Evolutionary conservation across 1,140 invertebrate species (phyloP).

Genomic region (Doryteuthis pealeii): DNA sequence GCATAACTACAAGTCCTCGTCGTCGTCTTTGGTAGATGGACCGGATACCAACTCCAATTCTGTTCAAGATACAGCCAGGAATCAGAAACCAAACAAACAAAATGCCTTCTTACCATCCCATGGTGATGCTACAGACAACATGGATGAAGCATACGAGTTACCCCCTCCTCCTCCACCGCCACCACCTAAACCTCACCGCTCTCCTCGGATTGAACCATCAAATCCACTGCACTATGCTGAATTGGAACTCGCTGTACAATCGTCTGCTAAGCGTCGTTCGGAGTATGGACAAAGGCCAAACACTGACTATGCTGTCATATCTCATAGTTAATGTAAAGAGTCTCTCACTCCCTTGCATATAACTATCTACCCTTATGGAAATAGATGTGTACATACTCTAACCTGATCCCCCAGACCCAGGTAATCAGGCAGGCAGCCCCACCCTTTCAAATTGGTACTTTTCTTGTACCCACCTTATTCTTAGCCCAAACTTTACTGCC

Average conservation of each 20-base stretch:
- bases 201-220: not conserved
- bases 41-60: not conserved
- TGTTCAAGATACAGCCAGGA: not conserved
- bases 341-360: too few relatives aligned
- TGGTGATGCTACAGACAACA: not conserved
- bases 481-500: too few relatives aligned
- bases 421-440: too few relatives aligned
- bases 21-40: not conserved
- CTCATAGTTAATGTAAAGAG: too few relatives aligned
- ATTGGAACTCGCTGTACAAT: not conserved
- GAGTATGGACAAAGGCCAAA: not conserved
- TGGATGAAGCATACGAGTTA: not conserved
- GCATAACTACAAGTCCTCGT: not conserved
- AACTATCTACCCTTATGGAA: too few relatives aligned
- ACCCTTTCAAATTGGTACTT: too few relatives aligned
- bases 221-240: conserved; percentile 2
- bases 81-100: not conserved
- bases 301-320: not conserved
- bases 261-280: not conserved
- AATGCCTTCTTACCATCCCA: not conserved
- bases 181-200: not conserved
- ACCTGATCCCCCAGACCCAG: too few relatives aligned
- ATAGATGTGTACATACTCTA: too few relatives aligned
- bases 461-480: too few relatives aligned
- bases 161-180: not conserved